Evolutionary conservation across 2,888 invertebrate genomes (phyloP), one percentile per base, ranked within the genome.

Genomic region (Myopa testacea): DNA sequence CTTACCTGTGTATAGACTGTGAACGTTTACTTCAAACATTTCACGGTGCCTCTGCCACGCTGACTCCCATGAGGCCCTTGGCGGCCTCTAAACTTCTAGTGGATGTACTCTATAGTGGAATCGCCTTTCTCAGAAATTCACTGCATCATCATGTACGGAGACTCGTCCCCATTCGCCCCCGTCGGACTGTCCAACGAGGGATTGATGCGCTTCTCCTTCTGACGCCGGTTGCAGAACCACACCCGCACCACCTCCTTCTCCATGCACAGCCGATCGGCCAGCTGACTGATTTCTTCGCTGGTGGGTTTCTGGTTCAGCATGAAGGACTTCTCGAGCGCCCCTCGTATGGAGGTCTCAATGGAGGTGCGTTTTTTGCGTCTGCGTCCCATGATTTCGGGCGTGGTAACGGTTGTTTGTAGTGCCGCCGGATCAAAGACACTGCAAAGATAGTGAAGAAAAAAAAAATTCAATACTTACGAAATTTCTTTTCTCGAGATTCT

Each of bases 131-230:
- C 26, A 26, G 1, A 26, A 26, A 1, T 16, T 69, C 62, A 80
- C 19, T 82, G 81, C 81, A 82, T 79, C 85, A 89, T 82, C 87
- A 88, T 87, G 73, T 85, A 89, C 38, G 87, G 83, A 50, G 88
- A 88, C 74, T 89, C 89, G 78, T 85, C 88, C 16, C 87, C 88
- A 78, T 91, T 91, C 79, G 92, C 91, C 0, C 93, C 93, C 78
- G 92, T 92, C 8, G 95, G 95, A 88, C 93, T 93, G 72, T 93
- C 93, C 76, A 87, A 75, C 60, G 97, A 96, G 40, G 98, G 98
- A 90, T 97, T 97, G 87, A 98, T 98, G 84, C 98, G 93, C 90
- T 98, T 98, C 91, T 98, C 97, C 90, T 98, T 98, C 90, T 98
- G 98, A 80, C 98, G 92, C 84, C 98, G 93, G 91, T 97, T 97